Conservation (phyloP, 2,888 invertebrate species). For the Tribolium freemani region DNA sequence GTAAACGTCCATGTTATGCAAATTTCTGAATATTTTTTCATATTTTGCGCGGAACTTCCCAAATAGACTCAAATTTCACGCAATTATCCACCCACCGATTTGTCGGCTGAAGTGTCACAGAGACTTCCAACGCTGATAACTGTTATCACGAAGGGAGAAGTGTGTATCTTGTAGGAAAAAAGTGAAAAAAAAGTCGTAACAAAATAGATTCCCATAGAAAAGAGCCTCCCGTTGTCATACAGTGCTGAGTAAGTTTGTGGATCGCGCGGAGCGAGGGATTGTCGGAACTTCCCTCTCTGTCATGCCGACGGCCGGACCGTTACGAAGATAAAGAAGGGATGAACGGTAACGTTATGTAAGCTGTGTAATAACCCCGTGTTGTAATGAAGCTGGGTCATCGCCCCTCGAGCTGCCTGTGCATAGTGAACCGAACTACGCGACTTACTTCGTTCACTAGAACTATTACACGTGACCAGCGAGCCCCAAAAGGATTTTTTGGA, state of each 20-base stretch:
- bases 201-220: slow-evolving; percentile 62
- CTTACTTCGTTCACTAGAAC: slow-evolving; percentile 53
- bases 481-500: slow-evolving; percentile 20
- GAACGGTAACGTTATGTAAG: slow-evolving; percentile 69
- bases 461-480: slow-evolving; percentile 51
- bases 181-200: slow-evolving; percentile 49
- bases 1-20: neutral
- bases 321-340: slow-evolving; percentile 63
- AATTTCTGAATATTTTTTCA: neutral
- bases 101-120: neutral
- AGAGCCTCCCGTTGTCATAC: slow-evolving; percentile 60
- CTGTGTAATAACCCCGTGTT: slow-evolving; percentile 66
- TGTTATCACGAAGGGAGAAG: neutral
- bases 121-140: too few species aligned
- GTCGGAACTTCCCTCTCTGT: slow-evolving; percentile 70
- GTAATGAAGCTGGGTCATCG: slow-evolving; percentile 66
- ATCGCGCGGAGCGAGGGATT: slow-evolving; percentile 72
- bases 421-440: slow-evolving; percentile 62
- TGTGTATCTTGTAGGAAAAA: slow-evolving; percentile 36
- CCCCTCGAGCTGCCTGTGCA: slow-evolving; percentile 62
- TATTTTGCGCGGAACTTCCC: neutral
- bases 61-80: neutral
- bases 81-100: neutral
- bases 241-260: slow-evolving; percentile 56
- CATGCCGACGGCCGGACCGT: slow-evolving; percentile 63